These are phyloP conservation scores for Microchirus variegatus DNA, from an alignment of 2,797 vertebrate species.

Conservation along the genomic window DNA sequence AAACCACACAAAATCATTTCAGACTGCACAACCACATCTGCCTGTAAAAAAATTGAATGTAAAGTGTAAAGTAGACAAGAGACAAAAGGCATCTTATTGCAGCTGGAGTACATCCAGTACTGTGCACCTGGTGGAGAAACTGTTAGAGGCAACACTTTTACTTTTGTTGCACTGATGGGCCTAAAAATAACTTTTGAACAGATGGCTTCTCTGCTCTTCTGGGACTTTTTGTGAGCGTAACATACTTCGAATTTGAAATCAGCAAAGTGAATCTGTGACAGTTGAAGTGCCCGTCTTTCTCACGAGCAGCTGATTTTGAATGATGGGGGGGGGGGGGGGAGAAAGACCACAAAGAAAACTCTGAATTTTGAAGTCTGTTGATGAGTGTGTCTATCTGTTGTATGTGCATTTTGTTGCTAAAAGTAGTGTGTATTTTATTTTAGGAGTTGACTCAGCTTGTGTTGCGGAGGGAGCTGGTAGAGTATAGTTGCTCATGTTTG, in stretches of 20 bases:
- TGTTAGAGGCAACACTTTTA: slow-evolving; percentile 25
- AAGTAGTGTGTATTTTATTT: slow-evolving; percentile 77
- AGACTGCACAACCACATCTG: too few relatives aligned
- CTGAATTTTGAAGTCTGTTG: not conserved
- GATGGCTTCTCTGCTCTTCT: slow-evolving; percentile 51
- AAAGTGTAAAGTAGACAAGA: slow-evolving; percentile 1
- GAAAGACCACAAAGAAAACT: not conserved
- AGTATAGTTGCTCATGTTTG: slow-evolving; percentile 73
- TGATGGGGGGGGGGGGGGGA: too few relatives aligned
- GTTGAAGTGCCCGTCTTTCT: slow-evolving; percentile 22
- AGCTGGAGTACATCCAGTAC: slow-evolving; percentile 5
- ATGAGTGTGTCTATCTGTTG: slow-evolving; percentile 15
- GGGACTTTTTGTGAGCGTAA: slow-evolving; percentile 36
- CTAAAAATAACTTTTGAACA: slow-evolving; percentile 58
- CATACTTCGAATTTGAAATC: slow-evolving; percentile 29
- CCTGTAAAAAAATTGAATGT: too few relatives aligned
- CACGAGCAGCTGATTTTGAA: slow-evolving; percentile 44
- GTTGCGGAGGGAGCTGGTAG: slow-evolving; percentile 86
- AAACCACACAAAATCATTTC: not conserved
- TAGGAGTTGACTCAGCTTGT: slow-evolving; percentile 86
- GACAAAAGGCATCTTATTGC: slow-evolving; percentile 18
- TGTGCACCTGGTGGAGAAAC: slow-evolving; percentile 46
- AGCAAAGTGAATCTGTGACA: slow-evolving; percentile 28
- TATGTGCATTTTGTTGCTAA: slow-evolving; percentile 51
- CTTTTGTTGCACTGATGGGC: slow-evolving; percentile 29